These are phyloP conservation scores for Gracilinanus agilis DNA, from an alignment of 2,113 vertebrate genomes.

Conservation along the genomic window DNA sequence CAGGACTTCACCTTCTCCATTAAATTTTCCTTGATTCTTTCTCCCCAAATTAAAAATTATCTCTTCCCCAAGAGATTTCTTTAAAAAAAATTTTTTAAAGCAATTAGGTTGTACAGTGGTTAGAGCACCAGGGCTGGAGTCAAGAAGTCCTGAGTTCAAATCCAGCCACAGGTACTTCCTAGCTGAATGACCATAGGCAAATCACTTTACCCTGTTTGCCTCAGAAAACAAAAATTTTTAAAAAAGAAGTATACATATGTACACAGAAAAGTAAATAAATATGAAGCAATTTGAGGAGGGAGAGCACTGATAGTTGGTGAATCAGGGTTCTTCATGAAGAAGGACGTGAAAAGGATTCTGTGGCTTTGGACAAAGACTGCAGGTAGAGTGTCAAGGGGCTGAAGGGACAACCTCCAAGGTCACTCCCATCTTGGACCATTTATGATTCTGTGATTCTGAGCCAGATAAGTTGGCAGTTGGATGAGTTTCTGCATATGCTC, in stretches of 20 bases:
- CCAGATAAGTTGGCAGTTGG: neutral
- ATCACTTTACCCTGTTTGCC: neutral
- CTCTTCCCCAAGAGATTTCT: neutral
- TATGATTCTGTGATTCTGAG: neutral
- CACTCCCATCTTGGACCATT: neutral
- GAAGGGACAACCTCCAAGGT: neutral
- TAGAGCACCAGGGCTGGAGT: neutral
- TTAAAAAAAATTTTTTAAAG: neutral
- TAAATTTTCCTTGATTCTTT: neutral
- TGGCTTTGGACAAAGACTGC: neutral
- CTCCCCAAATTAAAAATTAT: neutral
- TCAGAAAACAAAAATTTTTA: too few species aligned
- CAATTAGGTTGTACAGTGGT: too few species aligned
- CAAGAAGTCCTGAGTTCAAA: neutral
- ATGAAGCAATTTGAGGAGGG: neutral
- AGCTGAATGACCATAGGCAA: neutral
- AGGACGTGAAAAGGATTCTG: neutral
- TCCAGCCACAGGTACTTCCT: too few species aligned
- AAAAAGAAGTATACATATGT: neutral
- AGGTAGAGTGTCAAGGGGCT: neutral
- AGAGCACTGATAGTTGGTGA: neutral
- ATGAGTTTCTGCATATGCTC: neutral
- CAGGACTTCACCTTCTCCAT: neutral
- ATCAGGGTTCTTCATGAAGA: neutral
- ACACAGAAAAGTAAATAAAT: neutral